Percentiles rank a stretch among this genome's conserved stretches.
Evolutionary conservation across 2,888 invertebrate genomes (phyloP).

Genomic region (Unio pictorum): DNA sequence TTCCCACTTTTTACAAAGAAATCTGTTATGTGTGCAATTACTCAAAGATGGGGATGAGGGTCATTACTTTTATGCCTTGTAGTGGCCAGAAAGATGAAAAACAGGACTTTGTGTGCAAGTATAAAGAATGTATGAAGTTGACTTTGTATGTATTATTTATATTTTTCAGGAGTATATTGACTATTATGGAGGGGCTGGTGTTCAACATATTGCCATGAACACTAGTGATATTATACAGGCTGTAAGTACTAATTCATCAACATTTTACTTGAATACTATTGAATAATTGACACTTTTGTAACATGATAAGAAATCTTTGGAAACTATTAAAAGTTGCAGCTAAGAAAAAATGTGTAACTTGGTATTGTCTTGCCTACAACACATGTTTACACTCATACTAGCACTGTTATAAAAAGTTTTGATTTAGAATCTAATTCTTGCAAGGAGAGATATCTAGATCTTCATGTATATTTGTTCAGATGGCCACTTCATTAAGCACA

Average conservation of each 20-base stretch:
- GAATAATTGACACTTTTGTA: background rate
- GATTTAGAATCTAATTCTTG: too few relatives aligned
- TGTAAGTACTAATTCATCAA: constrained; percentile 73
- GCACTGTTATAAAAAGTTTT: background rate
- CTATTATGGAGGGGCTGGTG: constrained; percentile 97
- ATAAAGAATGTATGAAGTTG: too few relatives aligned
- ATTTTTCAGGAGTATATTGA: constrained; percentile 88
- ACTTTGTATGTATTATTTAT: background rate
- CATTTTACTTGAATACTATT: background rate
- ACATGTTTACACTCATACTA: background rate
- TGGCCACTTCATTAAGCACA: too few relatives aligned
- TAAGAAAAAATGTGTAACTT: background rate
- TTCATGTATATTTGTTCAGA: too few relatives aligned
- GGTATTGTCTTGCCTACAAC: background rate
- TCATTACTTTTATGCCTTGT: background rate
- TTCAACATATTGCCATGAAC: constrained; percentile 98
- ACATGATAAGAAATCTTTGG: background rate
- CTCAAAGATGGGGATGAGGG: too few relatives aligned
- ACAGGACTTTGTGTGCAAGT: background rate
- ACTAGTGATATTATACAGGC: constrained; percentile 91
- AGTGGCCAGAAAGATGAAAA: background rate
- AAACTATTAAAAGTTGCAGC: background rate
- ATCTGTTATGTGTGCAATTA: too few relatives aligned
- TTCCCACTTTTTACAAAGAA: too few relatives aligned
- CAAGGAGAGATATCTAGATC: too few relatives aligned